Evolutionary conservation across 1,140 invertebrate genomes (phyloP), one percentile per base, ranked within the genome.

Genomic region (Anastrepha ludens): DNA sequence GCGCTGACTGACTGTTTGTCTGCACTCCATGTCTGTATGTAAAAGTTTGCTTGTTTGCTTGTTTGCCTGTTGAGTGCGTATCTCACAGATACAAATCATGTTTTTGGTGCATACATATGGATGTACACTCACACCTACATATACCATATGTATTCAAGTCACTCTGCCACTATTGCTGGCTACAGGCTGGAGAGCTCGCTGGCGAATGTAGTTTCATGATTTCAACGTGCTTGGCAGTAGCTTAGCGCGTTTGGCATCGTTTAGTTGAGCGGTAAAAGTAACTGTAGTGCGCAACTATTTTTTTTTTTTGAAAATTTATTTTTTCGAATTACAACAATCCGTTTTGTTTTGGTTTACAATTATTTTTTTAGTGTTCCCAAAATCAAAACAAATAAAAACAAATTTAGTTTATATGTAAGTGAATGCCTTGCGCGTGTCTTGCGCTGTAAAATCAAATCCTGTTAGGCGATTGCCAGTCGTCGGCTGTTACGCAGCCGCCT

Each of bases 151-250:
- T 29, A 47, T 67, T 67, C 20, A 47, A 81, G 74, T 55, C 74
- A 55, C 67, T 47, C 39, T 74, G 67, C 4, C 41, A 41, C 41
- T 41, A 74, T 17, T 70, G 62, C 6, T 85, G 89, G 20, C 50
- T 41, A 47, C n/a, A 5, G 58, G 44, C 60, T 89, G 0, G 55
- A 0, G n/a, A 87, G 3, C n/a, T 20, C 87, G 0, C 87, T 89
- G 39, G 29, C 90, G 8, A 89, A 86, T 60, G 58, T 86, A 8
- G 58, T 62, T 62, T 50, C 59, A n/a, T 50, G 85, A 86, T 86
- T 60, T 44, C 47, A 81, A 81, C n/a, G 74, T 50, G 74, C 44
- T 55, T 55, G 74, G 4, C 74, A 81, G 74, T 81, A 81, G 74
- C 74, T 81, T 81, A 81, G 74, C 74, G 74, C 55, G 74, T 58